A percentile compares a stretch with the other conserved stretches of the same genome.
phyloP scores from a whole-genome alignment of 92 coral and sea anemone species.

The Zoanthus solanderi region DNA sequence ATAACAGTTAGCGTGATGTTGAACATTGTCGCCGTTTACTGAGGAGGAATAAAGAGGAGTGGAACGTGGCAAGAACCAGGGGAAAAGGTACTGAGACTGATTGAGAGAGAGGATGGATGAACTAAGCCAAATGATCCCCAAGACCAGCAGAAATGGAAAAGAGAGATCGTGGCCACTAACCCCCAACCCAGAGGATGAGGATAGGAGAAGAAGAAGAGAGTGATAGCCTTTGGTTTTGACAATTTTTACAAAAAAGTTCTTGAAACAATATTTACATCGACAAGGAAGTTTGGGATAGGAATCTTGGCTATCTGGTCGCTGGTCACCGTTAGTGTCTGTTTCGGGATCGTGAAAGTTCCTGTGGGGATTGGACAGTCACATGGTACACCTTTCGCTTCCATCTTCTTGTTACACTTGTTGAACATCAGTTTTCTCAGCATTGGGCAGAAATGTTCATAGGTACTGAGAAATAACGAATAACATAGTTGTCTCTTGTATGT shows the following conservation, averaged over 20 bases:
- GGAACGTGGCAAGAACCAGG: too few species aligned
- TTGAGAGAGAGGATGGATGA: too few species aligned
- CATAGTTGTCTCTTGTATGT: background rate
- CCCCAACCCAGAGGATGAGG: too few species aligned
- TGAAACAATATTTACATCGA: conserved; percentile 29
- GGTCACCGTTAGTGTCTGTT: conserved; percentile 58
- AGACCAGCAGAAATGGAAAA: too few species aligned
- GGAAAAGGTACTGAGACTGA: too few species aligned
- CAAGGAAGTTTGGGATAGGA: conserved; percentile 39
- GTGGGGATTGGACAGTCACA: conserved; percentile 70
- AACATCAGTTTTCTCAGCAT: conserved; percentile 44
- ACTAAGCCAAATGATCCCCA: too few species aligned
- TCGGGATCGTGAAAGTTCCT: conserved; percentile 49
- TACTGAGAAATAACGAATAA: conserved; percentile 13
- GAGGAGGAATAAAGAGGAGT: too few species aligned
- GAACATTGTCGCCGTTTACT: too few species aligned
- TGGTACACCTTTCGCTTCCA: conserved; percentile 54
- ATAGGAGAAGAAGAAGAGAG: too few species aligned
- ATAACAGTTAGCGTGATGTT: too few species aligned
- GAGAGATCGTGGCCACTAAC: too few species aligned
- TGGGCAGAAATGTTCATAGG: conserved; percentile 51
- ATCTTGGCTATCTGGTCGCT: conserved; percentile 35
- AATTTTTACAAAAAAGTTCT: background rate
- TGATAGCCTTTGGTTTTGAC: background rate
- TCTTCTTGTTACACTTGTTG: conserved; percentile 58